Percentiles rank a stretch among this genome's conserved stretches.
Evolutionary conservation across 2,888 invertebrate genomes (phyloP).

Genomic region (Octonoba sinensis): DNA sequence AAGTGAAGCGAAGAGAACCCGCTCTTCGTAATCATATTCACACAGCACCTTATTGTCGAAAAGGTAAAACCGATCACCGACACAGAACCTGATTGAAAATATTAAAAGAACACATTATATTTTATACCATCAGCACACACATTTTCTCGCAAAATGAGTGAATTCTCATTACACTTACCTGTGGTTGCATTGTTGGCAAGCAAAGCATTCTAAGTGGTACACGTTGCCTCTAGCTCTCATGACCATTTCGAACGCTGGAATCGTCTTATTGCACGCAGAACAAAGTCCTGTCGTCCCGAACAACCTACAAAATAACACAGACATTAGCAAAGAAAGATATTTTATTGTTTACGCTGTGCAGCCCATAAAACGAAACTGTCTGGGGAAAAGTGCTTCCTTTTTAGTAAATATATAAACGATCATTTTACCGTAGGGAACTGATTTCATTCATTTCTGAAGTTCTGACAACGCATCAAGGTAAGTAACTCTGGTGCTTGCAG

Average conservation of each 20-base stretch:
- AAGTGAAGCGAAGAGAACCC: slow-evolving; percentile 78
- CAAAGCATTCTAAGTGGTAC: slow-evolving; percentile 94
- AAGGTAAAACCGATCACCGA: slow-evolving; percentile 91
- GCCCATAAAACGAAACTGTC: too few species aligned
- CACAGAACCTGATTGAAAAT: slow-evolving; percentile 83
- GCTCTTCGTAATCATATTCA: slow-evolving; percentile 92
- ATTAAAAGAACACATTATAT: not conserved
- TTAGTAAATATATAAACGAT: too few species aligned
- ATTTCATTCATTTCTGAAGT: too few species aligned
- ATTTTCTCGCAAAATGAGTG: too few species aligned
- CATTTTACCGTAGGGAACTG: too few species aligned
- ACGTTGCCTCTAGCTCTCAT: slow-evolving; percentile 90
- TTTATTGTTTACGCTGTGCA: too few species aligned
- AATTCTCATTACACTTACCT: slow-evolving; percentile 75
- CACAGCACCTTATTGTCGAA: slow-evolving; percentile 94
- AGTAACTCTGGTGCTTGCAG: too few species aligned
- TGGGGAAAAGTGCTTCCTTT: too few species aligned
- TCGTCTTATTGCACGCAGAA: slow-evolving; percentile 91
- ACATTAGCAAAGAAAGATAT: not conserved
- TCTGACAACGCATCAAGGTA: too few species aligned
- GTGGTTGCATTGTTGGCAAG: slow-evolving; percentile 94
- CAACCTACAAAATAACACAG: slow-evolving; percentile 51
- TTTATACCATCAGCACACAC: not conserved
- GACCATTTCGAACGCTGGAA: slow-evolving; percentile 95
- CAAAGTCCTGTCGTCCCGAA: slow-evolving; percentile 73